These are phyloP conservation scores for Takifugu rubripes DNA, from an alignment of 2,797 vertebrate genomes.

Conservation along the genomic window DNA sequence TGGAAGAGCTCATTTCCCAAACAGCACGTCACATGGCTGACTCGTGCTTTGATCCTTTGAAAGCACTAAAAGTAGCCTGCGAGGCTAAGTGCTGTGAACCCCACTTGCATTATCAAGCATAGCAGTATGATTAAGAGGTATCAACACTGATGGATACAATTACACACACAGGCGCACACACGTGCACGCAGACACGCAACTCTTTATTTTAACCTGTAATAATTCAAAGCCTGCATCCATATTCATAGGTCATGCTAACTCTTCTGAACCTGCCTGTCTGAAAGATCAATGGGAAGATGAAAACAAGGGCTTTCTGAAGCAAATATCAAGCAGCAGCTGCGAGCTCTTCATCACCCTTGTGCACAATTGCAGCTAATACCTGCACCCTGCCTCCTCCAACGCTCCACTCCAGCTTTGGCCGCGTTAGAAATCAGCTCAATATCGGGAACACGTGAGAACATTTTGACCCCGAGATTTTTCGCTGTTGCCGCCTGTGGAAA, in stretches of 20 bases:
- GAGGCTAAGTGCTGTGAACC: slow-evolving; percentile 60
- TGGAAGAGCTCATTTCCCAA: slow-evolving; percentile 39
- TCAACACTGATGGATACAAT: slow-evolving; percentile 46
- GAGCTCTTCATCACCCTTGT: slow-evolving; percentile 18
- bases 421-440: slow-evolving; percentile 22
- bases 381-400: slow-evolving; percentile 10
- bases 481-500: slow-evolving; percentile 16
- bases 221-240: slow-evolving; percentile 64
- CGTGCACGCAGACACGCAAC: neutral
- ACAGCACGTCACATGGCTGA: slow-evolving; percentile 28
- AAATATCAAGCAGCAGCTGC: slow-evolving; percentile 51
- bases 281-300: slow-evolving; percentile 56
- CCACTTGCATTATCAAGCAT: slow-evolving; percentile 55
- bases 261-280: slow-evolving; percentile 51
- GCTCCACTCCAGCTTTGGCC: slow-evolving; percentile 37
- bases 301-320: slow-evolving; percentile 51
- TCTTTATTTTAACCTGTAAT: slow-evolving; percentile 34
- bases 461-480: slow-evolving; percentile 19
- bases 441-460: slow-evolving; percentile 14
- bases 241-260: slow-evolving; percentile 56
- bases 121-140: slow-evolving; percentile 40
- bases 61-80: slow-evolving; percentile 53
- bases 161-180: slow-evolving; percentile 9
- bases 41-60: slow-evolving; percentile 51
- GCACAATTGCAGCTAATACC: slow-evolving; percentile 1